Base-by-base conservation (phyloP, 2,113 vertebrate genomes). In the Pelecanoides urinatrix region DNA sequence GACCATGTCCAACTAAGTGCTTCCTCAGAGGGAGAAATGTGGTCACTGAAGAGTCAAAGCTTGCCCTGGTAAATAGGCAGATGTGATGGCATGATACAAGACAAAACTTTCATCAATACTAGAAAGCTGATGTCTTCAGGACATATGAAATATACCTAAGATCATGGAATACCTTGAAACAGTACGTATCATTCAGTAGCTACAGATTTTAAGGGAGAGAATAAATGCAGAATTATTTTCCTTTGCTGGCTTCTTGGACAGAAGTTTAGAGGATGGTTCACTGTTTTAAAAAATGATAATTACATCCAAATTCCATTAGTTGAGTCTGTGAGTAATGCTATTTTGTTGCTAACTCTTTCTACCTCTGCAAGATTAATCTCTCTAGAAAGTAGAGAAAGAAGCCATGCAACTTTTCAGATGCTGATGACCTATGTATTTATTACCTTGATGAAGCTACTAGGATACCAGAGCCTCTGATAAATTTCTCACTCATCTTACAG, bases 401-500 rank as follows among this genome's bases (percentile, higher is more conserved):
- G 25, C 34, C n/a, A 27, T 6, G 10, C 2, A 11, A 68, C 58
- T 92, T 71, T 78, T 74, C 1, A 14, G 47, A 67, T 62, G 42
- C 36, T 92, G 77, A 40, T 56, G 22, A 38, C 49, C 27, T 71
- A 4, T 92, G 89, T 96, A 53, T 95, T 92, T 93, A 75, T 94
- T 71, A 65, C 40, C 58, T 56, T 81, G 68, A 67, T n/a, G 49
- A 34, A 68, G 36, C 30, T 44, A 52, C 14, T 19, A 67, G 56
- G 34, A 47, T 71, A 65, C 11, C 7, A 82, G 56, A 73, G 40
- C 11, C 44, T 87, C 49, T 90, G 74, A 75, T 23, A 52, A 71
- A 75, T 86, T 49, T 65, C 63, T 90, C 7, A 0, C 34, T 76
- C 42, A 52, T 53, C 17, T 70, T 67, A 44, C 20, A 53, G 34